Evolutionary conservation across 2,888 invertebrate species (phyloP).

Genomic region (Myopa testacea): DNA sequence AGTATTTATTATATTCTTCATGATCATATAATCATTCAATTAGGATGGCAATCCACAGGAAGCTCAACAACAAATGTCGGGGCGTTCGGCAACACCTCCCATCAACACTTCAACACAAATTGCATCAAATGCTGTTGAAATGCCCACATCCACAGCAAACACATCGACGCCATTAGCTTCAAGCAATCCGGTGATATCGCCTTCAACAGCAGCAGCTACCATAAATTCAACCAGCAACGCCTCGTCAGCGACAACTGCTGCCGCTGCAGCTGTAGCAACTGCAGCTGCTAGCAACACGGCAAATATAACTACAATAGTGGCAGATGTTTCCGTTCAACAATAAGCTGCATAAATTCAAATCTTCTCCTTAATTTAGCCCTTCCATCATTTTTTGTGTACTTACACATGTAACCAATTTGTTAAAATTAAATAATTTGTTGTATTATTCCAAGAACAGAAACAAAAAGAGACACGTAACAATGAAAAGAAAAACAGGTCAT

Average conservation of each 20-base stretch:
- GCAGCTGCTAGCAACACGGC: constrained; percentile 60
- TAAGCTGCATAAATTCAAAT: constrained; percentile 49
- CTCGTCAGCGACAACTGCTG: constrained; percentile 13
- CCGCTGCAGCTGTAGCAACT: constrained; percentile 54
- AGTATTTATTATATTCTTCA: neutral
- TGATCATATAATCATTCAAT: neutral
- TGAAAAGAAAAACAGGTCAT: neutral
- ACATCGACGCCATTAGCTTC: neutral
- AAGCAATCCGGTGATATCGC: neutral
- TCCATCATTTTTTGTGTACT: constrained; percentile 54
- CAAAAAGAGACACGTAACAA: neutral
- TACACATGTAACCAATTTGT: constrained; percentile 48
- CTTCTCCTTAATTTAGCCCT: constrained; percentile 45
- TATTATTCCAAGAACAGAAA: no score
- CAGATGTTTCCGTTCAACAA: constrained; percentile 52
- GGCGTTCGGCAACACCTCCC: constrained; percentile 41
- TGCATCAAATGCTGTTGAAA: constrained; percentile 36
- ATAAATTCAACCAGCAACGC: constrained; percentile 30
- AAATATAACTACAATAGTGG: constrained; percentile 59
- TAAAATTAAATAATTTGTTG: neutral
- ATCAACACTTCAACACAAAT: constrained; percentile 37
- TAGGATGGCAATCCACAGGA: constrained; percentile 51
- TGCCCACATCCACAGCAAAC: constrained; percentile 39
- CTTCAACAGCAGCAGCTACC: constrained; percentile 41
- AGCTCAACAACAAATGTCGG: constrained; percentile 48